Evolutionary conservation across 2,888 invertebrate species (phyloP).

Genomic region (Tetranychus piercei): DNA sequence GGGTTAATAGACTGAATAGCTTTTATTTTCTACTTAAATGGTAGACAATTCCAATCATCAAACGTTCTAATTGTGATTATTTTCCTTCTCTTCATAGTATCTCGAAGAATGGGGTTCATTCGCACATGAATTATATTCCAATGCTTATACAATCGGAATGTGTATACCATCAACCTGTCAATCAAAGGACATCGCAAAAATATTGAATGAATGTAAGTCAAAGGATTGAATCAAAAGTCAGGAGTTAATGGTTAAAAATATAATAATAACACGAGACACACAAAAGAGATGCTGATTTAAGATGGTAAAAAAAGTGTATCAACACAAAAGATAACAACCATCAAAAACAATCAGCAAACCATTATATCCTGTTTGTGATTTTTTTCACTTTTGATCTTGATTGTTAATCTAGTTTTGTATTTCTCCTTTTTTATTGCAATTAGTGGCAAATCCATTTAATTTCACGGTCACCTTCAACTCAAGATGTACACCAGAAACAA

Average conservation of each 20-base stretch:
- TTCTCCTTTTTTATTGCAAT: background rate
- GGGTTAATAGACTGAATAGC: no score
- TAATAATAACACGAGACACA: background rate
- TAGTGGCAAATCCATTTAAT: background rate
- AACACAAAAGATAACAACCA: no score
- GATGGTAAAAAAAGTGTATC: background rate
- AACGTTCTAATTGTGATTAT: no score
- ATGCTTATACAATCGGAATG: background rate
- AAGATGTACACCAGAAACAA: conserved; percentile 4
- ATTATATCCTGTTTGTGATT: background rate
- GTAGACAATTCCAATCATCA: no score
- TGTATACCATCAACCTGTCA: background rate
- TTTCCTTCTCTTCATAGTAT: background rate
- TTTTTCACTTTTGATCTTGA: background rate
- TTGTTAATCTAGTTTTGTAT: background rate
- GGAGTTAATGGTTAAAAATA: background rate
- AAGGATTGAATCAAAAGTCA: background rate
- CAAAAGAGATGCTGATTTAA: background rate
- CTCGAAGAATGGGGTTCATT: conserved; percentile 5
- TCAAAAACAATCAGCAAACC: no score
- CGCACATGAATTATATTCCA: conserved; percentile 8
- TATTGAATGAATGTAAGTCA: conserved; percentile 3
- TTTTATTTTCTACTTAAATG: no score
- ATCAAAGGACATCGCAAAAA: conserved; percentile 3
- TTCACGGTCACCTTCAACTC: conserved; percentile 2